Evolutionary conservation across 1,140 invertebrate genomes (phyloP).

Genomic region (Bombus fervidus): DNA sequence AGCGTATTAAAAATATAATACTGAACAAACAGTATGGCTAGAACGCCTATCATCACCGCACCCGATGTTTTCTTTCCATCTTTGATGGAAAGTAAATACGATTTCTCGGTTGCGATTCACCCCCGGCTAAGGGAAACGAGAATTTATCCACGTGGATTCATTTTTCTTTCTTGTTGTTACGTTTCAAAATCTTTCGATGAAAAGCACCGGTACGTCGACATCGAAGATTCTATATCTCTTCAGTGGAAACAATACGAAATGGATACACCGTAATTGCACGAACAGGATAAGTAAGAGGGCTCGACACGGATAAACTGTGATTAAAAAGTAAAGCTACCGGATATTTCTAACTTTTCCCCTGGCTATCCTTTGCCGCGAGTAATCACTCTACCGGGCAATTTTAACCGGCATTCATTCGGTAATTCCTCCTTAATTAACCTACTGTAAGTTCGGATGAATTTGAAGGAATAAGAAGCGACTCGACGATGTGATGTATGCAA

Average conservation of each 20-base stretch:
- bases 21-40: not conserved
- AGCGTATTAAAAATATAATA: constrained; percentile 23
- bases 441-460: constrained; percentile 20
- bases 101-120: not conserved
- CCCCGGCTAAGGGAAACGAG: not conserved
- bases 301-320: not conserved
- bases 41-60: not conserved
- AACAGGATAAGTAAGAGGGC: not conserved
- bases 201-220: not conserved
- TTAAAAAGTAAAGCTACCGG: constrained; percentile 4
- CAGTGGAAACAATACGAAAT: not conserved
- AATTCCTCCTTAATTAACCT: constrained; percentile 25
- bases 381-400: constrained; percentile 11
- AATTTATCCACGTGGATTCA: not conserved
- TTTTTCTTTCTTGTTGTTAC: not conserved
- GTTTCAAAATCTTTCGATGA: not conserved
- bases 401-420: not conserved
- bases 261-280: not conserved
- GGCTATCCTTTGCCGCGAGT: not conserved
- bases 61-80: constrained; percentile 25
- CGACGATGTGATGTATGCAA: constrained; percentile 49
- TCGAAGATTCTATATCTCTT: not conserved
- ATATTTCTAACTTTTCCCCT: not conserved
- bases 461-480: constrained; percentile 1
- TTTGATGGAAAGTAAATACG: constrained; percentile 8